These are phyloP conservation scores for Leptinotarsa lineolata DNA, from an alignment of 1,140 invertebrate genomes.

Conservation along the genomic window DNA sequence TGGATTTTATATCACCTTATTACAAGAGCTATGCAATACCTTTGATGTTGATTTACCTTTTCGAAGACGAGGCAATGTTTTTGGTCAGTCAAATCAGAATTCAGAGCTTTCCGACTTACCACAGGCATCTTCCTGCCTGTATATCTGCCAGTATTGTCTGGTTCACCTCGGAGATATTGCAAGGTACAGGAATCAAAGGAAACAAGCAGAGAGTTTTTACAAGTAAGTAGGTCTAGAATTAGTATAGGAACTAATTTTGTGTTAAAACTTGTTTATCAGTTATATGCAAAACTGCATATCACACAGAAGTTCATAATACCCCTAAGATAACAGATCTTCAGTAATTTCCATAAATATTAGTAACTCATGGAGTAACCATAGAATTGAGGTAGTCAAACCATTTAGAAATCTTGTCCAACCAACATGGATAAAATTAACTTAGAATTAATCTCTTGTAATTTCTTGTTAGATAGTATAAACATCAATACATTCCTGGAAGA, in stretches of 20 bases:
- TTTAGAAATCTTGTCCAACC: too few relatives aligned
- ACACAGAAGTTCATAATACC: too few relatives aligned
- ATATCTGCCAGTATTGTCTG: conserved; percentile 84
- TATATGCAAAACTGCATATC: background rate
- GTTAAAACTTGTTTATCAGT: background rate
- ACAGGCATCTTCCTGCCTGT: conserved; percentile 75
- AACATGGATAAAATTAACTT: too few relatives aligned
- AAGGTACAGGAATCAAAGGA: conserved; percentile 77
- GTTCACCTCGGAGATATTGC: conserved; percentile 87
- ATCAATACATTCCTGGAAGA: too few relatives aligned
- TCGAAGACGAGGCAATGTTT: conserved; percentile 56
- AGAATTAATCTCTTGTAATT: too few relatives aligned
- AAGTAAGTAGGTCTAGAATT: conserved; percentile 57
- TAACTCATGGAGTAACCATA: too few relatives aligned
- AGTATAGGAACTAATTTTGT: background rate
- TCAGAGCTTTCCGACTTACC: conserved; percentile 57
- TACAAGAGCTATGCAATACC: conserved; percentile 80
- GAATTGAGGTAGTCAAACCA: too few relatives aligned
- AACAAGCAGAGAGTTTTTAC: conserved; percentile 81
- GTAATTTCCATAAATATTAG: too few relatives aligned
- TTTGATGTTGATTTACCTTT: conserved; percentile 83
- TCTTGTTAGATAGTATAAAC: too few relatives aligned
- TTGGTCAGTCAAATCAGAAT: conserved; percentile 45
- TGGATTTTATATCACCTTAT: conserved; percentile 80
- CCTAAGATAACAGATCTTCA: too few relatives aligned